phyloP scores from a whole-genome alignment of 1,140 invertebrate genomes.

The Drosophila quadrilineata region DNA sequence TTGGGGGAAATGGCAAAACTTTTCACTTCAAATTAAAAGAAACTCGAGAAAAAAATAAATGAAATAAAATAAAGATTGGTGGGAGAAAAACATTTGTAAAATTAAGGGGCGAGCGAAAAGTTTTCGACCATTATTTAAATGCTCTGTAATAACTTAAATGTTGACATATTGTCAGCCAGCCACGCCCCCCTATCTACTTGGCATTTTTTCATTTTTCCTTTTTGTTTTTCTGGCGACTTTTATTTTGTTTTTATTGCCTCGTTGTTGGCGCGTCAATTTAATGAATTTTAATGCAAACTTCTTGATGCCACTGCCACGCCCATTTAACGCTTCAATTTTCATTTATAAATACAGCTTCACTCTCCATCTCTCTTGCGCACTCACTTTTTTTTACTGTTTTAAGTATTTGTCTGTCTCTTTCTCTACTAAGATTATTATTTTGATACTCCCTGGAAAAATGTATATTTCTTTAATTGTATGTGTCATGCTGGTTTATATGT shows the following conservation, averaged over 20 bases:
- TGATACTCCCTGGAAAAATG: no score
- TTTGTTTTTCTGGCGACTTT: constrained; percentile 50
- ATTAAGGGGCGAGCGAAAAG: constrained; percentile 16
- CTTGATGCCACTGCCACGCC: constrained; percentile 9
- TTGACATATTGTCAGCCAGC: constrained; percentile 64
- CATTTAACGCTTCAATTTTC: not conserved
- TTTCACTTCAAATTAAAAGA: constrained; percentile 1
- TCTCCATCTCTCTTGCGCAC: no score
- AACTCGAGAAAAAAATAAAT: not conserved
- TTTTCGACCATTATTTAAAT: constrained; percentile 69
- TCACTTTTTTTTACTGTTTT: no score
- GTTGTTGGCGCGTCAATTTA: constrained; percentile 62
- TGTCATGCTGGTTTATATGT: no score
- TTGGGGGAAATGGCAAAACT: not conserved
- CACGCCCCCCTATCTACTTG: no score
- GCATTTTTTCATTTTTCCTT: no score
- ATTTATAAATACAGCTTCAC: no score
- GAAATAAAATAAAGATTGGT: not conserved
- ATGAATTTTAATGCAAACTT: constrained; percentile 76
- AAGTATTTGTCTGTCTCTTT: no score
- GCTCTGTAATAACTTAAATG: constrained; percentile 66
- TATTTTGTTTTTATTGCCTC: constrained; percentile 46
- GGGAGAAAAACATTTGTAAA: constrained; percentile 26
- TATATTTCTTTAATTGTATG: no score
- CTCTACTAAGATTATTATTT: no score